Base-by-base conservation (phyloP, 1,140 invertebrate genomes). In the Panulirus ornatus region DNA sequence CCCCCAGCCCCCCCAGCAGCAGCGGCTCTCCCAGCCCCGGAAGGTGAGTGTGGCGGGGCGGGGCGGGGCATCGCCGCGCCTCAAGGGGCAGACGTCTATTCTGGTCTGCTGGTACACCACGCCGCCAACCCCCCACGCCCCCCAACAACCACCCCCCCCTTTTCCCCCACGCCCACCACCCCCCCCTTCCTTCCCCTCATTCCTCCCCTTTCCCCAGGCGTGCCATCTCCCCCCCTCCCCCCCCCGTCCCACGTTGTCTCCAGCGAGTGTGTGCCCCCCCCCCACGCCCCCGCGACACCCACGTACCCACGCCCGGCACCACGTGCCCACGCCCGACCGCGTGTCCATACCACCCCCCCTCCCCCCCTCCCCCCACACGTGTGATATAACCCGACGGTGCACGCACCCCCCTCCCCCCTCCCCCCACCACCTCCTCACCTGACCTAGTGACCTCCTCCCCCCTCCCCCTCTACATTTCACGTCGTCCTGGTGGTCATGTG, bases 21-120 rank as follows among this genome's bases (percentile, higher is more conserved):
- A 63, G 58, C 58, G 30, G 58, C 3, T 66, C n/a, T 30, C 58
- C 58, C 58, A 66, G 58, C n/a, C n/a, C 58, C 27, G 58, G n/a
- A 66, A 66, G 58, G 58, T 66, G n/a, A 66, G 58, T 66, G 5
- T 47, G 3, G n/a, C 27, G 58, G 11, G 30, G n/a, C n/a, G n/a
- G n/a, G n/a, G n/a, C n/a, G n/a, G n/a, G n/a, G n/a, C n/a, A n/a
- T n/a, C n/a, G n/a, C n/a, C n/a, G n/a, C n/a, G n/a, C n/a, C 16
- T 2, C 6, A 66, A 27, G 14, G 30, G 58, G 58, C 58, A 66
- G n/a, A 27, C 3, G 58, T 66, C 58, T 66, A 66, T 66, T 66
- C 58, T 66, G 58, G 58, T 66, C 58, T 66, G n/a, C 58, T 66
- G n/a, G 58, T 66, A 14, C 58, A 66, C n/a, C 27, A 27, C 58